A percentile compares a stretch with the other conserved stretches of the same genome.
Conservation (phyloP, 2,797 vertebrate genomes). For the Melanotaenia pygmaea region DNA sequence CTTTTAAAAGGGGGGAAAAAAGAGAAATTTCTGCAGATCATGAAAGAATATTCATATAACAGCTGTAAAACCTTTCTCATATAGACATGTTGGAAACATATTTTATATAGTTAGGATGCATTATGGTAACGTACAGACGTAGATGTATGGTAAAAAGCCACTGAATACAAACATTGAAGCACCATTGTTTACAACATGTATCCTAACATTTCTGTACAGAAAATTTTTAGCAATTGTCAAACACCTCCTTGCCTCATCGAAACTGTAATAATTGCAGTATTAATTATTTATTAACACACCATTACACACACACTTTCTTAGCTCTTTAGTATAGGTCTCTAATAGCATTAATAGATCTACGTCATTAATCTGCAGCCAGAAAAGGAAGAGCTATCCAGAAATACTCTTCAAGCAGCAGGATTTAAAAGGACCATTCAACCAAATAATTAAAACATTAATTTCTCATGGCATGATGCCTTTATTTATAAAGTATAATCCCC, state of each 20-base stretch:
- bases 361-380: conserved; percentile 76
- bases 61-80: no score
- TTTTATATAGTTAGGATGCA: neutral
- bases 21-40: no score
- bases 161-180: neutral
- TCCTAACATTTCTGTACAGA: neutral
- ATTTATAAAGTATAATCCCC: conserved; percentile 33
- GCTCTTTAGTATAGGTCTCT: conserved; percentile 38
- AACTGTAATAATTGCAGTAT: conserved; percentile 23
- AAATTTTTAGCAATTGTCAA: conserved; percentile 17
- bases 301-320: conserved; percentile 16
- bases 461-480: conserved; percentile 35
- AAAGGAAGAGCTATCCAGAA: conserved; percentile 58
- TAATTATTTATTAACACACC: conserved; percentile 23
- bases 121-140: neutral
- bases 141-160: neutral
- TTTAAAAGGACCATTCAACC: conserved; percentile 50
- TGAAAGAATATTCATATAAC: no score
- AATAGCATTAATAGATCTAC: conserved; percentile 74
- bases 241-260: conserved; percentile 24
- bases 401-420: conserved; percentile 44
- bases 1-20: neutral
- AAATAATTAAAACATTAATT: conserved; percentile 50
- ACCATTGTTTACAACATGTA: neutral
- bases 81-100: no score